Evolutionary conservation across 2,888 invertebrate genomes (phyloP).

Genomic region (Zaprionus lineosus): DNA sequence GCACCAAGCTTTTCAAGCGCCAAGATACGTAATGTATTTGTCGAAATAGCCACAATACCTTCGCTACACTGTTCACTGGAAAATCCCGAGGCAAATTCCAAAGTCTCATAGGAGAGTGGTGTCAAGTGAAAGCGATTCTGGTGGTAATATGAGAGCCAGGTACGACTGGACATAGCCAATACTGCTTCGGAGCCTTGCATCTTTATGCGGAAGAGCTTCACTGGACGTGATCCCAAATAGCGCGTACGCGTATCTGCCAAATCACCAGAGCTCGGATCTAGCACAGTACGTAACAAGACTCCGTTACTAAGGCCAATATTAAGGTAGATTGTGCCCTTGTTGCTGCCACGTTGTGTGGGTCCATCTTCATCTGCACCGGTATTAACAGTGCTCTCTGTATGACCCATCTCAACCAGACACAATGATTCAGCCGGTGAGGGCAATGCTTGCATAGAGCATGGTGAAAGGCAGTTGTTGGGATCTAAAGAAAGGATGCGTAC

Average conservation of each 20-base stretch:
- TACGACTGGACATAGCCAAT: conserved; percentile 97
- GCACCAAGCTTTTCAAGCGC: conserved; percentile 99
- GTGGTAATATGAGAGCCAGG: conserved; percentile 99
- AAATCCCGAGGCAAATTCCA: conserved; percentile 99
- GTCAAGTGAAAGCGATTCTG: conserved; percentile 98
- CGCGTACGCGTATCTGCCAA: conserved; percentile 98
- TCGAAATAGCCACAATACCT: conserved; percentile 99
- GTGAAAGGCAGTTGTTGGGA: conserved; percentile 96
- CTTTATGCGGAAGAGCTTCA: conserved; percentile 96
- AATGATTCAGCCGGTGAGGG: conserved; percentile 98
- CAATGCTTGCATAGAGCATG: conserved; percentile 97
- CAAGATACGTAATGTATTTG: conserved; percentile 97
- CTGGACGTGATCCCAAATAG: conserved; percentile 97
- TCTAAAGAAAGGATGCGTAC: conserved; percentile 98
- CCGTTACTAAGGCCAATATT: conserved; percentile 99
- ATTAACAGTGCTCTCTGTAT: conserved; percentile 85
- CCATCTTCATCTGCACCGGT: conserved; percentile 84
- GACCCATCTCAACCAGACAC: conserved; percentile 97
- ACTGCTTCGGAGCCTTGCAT: conserved; percentile 99
- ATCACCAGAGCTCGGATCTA: conserved; percentile 98
- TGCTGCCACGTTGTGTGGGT: conserved; percentile 82
- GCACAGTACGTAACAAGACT: conserved; percentile 94
- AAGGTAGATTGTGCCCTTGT: conserved; percentile 91
- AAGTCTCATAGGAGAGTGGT: conserved; percentile 96
- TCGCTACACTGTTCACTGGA: conserved; percentile 98